Percentiles rank a stretch among this genome's conserved stretches.
Conservation (phyloP, 2,888 invertebrate genomes). For the Eupithecia inturbata region DNA sequence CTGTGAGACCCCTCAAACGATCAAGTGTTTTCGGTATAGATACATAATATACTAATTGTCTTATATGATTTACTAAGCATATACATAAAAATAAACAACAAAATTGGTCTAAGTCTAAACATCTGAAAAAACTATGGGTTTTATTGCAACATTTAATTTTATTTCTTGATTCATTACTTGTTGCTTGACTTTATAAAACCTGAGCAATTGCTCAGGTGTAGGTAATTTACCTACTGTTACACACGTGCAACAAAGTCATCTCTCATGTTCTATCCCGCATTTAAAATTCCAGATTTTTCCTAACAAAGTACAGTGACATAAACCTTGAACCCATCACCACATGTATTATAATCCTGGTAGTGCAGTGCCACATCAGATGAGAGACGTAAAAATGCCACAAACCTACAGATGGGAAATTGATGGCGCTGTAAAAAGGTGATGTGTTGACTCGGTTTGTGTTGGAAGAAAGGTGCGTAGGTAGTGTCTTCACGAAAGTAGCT, state of each 20-base stretch:
- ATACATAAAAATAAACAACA: no score
- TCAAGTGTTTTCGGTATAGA: no score
- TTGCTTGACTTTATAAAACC: no score
- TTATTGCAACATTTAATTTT: no score
- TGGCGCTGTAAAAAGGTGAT: slow-evolving; percentile 53
- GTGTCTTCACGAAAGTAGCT: background rate
- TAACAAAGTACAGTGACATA: slow-evolving; percentile 2
- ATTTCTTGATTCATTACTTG: no score
- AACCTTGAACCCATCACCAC: slow-evolving; percentile 29
- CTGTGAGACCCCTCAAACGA: no score
- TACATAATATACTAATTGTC: no score
- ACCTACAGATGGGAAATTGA: slow-evolving; percentile 55
- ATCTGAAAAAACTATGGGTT: no score
- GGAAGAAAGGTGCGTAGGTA: background rate
- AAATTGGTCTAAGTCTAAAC: no score
- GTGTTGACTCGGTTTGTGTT: slow-evolving; percentile 10
- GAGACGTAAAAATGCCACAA: slow-evolving; percentile 60
- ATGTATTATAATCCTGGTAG: slow-evolving; percentile 50
- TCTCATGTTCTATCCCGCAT: background rate
- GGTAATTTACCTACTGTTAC: no score
- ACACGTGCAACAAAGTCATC: background rate
- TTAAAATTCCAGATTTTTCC: slow-evolving; percentile 2
- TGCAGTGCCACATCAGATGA: slow-evolving; percentile 62
- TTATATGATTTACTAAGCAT: no score
- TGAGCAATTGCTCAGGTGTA: no score